These are phyloP conservation scores for Manis crassicaudata DNA, from an alignment of 2,797 vertebrate genomes.

Conservation along the genomic window DNA sequence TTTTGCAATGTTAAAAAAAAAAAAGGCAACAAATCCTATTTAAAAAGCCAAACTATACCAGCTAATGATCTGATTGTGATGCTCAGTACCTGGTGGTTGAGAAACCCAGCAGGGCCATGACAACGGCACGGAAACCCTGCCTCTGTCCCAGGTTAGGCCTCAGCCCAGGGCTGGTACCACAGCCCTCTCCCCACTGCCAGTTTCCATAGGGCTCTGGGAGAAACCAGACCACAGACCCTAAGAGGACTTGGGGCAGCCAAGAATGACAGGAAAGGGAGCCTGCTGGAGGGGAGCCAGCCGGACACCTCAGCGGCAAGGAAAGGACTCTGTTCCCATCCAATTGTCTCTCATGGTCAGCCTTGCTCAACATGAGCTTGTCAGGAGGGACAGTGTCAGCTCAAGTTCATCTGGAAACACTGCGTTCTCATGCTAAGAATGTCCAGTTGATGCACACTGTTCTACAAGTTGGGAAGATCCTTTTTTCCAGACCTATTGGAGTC, in stretches of 20 bases:
- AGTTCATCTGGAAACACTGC: slow-evolving; percentile 1
- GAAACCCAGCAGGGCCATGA: background rate
- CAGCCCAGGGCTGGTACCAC: background rate
- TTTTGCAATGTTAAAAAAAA: background rate
- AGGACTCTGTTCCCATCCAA: background rate
- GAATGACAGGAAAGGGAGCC: background rate
- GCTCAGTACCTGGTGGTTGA: background rate
- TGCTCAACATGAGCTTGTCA: background rate
- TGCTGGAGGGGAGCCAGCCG: background rate
- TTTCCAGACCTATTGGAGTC: background rate
- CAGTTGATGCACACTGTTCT: background rate
- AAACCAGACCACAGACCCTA: background rate
- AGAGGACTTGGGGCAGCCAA: background rate
- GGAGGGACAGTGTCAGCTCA: background rate
- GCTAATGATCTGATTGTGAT: background rate
- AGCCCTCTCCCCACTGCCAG: background rate
- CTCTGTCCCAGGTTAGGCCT: background rate
- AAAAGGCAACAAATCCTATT: background rate
- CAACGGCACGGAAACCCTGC: background rate
- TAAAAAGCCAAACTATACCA: background rate
- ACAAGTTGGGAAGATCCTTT: slow-evolving; percentile 13
- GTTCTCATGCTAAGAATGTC: background rate
- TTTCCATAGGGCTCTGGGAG: background rate
- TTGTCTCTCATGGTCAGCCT: background rate
- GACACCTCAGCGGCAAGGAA: background rate